These are phyloP conservation scores for Carposina sasakii DNA, from an alignment of 1,140 invertebrate genomes.

Conservation along the genomic window DNA sequence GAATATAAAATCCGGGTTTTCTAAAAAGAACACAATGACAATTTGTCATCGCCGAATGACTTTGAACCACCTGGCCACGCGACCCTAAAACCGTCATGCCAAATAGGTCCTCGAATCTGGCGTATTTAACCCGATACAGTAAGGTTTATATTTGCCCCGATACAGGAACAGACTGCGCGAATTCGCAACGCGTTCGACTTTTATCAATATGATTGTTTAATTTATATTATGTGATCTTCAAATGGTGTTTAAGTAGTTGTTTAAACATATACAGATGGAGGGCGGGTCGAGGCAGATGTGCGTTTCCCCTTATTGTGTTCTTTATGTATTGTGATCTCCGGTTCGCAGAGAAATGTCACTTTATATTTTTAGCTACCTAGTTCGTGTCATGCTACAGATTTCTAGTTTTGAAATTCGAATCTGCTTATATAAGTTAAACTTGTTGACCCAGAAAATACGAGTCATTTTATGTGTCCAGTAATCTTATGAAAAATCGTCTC, in stretches of 20 bases:
- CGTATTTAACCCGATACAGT: no score
- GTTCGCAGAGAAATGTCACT: no score
- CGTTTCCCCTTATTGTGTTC: conserved; percentile 15
- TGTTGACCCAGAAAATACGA: no score
- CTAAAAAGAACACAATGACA: conserved; percentile 51
- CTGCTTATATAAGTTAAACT: no score
- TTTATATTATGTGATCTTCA: conserved; percentile 65
- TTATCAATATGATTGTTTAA: conserved; percentile 63
- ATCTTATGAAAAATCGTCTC: no score
- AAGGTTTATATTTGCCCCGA: no score
- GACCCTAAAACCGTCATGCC: conserved; percentile 42
- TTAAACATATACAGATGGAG: conserved; percentile 56
- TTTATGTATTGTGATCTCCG: conserved; percentile 34
- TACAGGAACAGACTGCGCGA: background rate
- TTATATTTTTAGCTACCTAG: no score
- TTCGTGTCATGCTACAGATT: no score
- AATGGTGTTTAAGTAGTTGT: conserved; percentile 61
- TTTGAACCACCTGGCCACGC: conserved; percentile 51
- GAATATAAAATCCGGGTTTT: conserved; percentile 26
- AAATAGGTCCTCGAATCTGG: no score
- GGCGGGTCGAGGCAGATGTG: conserved; percentile 45
- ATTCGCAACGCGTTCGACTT: conserved; percentile 56
- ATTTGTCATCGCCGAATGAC: conserved; percentile 55
- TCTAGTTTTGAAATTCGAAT: no score
- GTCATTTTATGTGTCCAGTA: no score